Evolutionary conservation across 1,140 invertebrate species (phyloP).

Genomic region (Myzus persicae): DNA sequence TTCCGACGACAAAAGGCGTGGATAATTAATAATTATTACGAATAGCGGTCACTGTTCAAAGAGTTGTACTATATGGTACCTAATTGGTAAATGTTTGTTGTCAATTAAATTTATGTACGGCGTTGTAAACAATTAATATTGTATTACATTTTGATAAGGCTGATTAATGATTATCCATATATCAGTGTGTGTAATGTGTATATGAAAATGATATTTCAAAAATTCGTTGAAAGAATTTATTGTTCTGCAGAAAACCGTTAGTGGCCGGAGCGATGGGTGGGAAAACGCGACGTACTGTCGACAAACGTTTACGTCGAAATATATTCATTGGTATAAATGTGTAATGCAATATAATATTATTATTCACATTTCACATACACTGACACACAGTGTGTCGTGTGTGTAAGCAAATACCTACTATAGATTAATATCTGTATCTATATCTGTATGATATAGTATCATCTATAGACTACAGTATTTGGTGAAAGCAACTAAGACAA

Average conservation of each 20-base stretch:
- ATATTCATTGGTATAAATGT: not conserved
- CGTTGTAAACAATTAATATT: not conserved
- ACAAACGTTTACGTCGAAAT: not conserved
- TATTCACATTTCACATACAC: no score
- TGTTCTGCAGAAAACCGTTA: not conserved
- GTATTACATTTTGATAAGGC: not conserved
- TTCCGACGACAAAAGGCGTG: not conserved
- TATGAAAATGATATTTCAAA: not conserved
- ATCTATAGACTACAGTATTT: no score
- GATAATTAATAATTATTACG: not conserved
- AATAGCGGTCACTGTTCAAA: not conserved
- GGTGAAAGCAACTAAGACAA: no score
- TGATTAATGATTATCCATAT: not conserved
- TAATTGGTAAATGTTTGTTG: not conserved
- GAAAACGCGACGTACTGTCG: not conserved
- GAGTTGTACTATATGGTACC: not conserved
- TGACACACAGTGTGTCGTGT: no score
- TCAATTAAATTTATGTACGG: not conserved
- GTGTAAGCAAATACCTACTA: no score
- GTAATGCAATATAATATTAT: not conserved
- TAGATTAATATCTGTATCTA: no score
- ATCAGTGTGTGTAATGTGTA: not conserved
- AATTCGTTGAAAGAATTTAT: not conserved
- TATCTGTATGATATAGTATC: no score
- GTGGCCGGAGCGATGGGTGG: no score